Evolutionary conservation across 2,113 vertebrate species (phyloP).

Genomic region (Xiphophorus couchianus): DNA sequence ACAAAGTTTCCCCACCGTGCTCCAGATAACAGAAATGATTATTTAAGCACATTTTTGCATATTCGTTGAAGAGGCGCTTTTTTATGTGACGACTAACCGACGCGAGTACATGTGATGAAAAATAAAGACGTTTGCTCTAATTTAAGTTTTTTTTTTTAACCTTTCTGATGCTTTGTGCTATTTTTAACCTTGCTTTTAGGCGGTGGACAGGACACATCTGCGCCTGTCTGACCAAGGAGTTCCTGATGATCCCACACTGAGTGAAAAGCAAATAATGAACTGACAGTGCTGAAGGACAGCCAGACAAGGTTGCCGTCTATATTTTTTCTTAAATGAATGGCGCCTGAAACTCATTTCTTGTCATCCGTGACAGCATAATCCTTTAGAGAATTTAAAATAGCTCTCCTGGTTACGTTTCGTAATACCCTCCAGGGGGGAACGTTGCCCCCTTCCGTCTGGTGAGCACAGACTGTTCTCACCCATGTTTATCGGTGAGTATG

Average conservation of each 20-base stretch:
- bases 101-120: background rate
- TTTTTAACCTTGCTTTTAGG: conserved; percentile 50
- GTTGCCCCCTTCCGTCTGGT: conserved; percentile 20
- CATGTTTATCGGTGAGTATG: conserved; percentile 50
- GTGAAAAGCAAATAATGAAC: background rate
- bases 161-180: conserved; percentile 26
- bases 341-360: conserved; percentile 8
- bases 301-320: background rate
- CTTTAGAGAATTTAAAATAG: conserved; percentile 59
- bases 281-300: background rate
- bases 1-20: background rate
- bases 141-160: background rate
- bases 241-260: conserved; percentile 38
- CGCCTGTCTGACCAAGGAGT: conserved; percentile 13
- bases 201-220: conserved; percentile 19
- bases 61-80: no score
- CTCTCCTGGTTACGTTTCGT: conserved; percentile 50
- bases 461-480: conserved; percentile 63
- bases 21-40: background rate
- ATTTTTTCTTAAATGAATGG: background rate
- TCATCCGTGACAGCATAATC: conserved; percentile 37
- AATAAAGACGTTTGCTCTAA: background rate
- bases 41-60: background rate
- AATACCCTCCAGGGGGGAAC: conserved; percentile 52
- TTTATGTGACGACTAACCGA: background rate